Evolutionary conservation across 2,797 vertebrate genomes (phyloP).

Genomic region (Cossypha niveicapilla): DNA sequence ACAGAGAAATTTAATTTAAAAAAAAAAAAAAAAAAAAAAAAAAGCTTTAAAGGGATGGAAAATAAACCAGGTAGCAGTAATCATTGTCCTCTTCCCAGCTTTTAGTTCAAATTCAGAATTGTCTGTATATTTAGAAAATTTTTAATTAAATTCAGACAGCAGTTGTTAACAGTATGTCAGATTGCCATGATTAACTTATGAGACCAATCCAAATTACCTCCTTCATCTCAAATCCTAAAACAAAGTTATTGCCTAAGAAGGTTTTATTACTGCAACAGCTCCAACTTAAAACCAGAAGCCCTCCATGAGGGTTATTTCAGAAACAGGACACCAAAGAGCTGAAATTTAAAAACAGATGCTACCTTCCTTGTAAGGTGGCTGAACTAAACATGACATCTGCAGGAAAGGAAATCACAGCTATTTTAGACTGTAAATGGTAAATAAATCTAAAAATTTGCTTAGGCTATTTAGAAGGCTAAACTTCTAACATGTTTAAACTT

Average conservation of each 20-base stretch:
- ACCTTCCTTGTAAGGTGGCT: neutral
- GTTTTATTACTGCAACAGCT: neutral
- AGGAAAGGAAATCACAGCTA: neutral
- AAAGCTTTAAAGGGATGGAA: neutral
- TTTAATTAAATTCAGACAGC: neutral
- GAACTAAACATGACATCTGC: neutral
- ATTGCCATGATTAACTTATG: accelerated
- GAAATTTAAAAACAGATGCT: neutral
- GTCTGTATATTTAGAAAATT: neutral
- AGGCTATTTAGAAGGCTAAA: neutral
- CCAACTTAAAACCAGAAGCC: neutral
- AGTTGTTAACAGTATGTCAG: neutral
- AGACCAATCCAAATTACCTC: neutral
- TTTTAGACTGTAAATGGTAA: neutral
- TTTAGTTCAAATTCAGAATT: neutral
- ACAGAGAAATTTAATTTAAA: neutral
- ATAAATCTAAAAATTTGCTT: neutral
- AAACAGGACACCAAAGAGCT: neutral
- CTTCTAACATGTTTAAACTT: neutral
- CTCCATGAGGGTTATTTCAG: accelerated
- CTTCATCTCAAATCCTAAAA: neutral
- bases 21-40: neutral
- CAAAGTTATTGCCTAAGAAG: neutral
- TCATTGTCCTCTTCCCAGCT: neutral
- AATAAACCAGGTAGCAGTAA: neutral